Evolutionary conservation across 2,113 vertebrate genomes (phyloP).

Genomic region (Sapayoa aenigma): DNA sequence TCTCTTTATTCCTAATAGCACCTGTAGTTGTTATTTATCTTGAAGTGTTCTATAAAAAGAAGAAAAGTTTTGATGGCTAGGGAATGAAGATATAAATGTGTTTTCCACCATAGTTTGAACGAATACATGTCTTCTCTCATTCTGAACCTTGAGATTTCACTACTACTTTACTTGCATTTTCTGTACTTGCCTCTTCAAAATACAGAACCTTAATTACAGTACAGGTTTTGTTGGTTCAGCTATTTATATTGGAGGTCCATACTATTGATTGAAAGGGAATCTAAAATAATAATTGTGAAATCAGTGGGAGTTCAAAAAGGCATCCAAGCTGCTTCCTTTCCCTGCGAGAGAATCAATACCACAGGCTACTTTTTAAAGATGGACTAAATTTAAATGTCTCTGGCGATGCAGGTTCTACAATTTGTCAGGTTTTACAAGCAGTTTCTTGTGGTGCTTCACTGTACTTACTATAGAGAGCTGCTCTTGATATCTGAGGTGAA

Average conservation of each 20-base stretch:
- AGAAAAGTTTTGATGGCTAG: background rate
- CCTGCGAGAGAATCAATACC: background rate
- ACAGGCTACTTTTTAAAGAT: background rate
- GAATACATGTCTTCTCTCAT: background rate
- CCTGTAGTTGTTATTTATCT: background rate
- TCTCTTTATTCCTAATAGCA: background rate
- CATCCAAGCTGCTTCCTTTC: background rate
- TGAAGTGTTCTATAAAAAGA: background rate
- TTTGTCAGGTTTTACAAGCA: background rate
- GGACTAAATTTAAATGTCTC: background rate
- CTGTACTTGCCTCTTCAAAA: background rate
- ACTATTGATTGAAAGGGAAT: background rate
- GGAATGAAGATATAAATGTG: background rate
- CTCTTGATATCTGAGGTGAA: background rate
- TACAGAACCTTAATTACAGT: background rate
- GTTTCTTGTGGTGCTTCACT: background rate
- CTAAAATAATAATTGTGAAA: conserved; percentile 21
- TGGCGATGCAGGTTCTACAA: background rate
- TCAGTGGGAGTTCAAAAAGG: background rate
- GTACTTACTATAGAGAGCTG: background rate
- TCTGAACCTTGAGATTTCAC: background rate
- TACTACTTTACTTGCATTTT: background rate
- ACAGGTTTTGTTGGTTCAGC: background rate
- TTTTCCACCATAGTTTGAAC: background rate
- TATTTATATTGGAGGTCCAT: background rate